A percentile compares a stretch with the other conserved stretches of the same genome.
These are phyloP conservation scores for Halcyon chelicuti DNA, from an alignment of 2,797 vertebrate species.

Conservation along the genomic window DNA sequence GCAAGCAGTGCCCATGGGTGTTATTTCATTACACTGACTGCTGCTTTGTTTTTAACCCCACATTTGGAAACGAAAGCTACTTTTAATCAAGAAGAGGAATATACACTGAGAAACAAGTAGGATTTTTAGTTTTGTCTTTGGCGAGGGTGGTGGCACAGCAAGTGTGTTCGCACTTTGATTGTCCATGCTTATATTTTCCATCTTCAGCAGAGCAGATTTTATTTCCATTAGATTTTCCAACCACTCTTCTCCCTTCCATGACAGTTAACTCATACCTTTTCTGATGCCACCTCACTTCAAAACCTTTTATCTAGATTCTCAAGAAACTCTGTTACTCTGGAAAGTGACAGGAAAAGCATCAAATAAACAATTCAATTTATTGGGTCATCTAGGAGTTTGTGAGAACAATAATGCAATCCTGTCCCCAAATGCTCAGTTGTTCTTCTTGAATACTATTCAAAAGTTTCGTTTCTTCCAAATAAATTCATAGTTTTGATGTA, in stretches of 20 bases:
- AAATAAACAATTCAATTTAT: background rate
- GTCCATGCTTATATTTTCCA: background rate
- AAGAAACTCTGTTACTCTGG: background rate
- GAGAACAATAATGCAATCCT: background rate
- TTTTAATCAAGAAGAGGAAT: background rate
- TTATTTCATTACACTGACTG: background rate
- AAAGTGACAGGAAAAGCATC: background rate
- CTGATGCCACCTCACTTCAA: background rate
- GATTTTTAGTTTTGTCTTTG: background rate
- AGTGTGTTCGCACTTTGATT: background rate
- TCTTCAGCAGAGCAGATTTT: background rate
- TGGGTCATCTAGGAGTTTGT: background rate
- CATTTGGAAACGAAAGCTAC: background rate
- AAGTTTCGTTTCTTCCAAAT: background rate
- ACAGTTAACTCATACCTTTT: background rate
- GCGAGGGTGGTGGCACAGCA: background rate
- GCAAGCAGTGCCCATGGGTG: fast-evolving
- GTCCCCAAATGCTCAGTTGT: background rate
- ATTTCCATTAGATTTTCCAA: slow-evolving; percentile 11
- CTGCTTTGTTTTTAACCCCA: background rate
- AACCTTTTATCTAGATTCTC: background rate
- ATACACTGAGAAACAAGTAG: background rate
- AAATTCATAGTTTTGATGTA: background rate
- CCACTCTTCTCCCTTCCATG: background rate
- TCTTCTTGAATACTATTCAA: background rate